phyloP scores from a whole-genome alignment of 2,888 invertebrate species.

The Malachius bipustulatus region DNA sequence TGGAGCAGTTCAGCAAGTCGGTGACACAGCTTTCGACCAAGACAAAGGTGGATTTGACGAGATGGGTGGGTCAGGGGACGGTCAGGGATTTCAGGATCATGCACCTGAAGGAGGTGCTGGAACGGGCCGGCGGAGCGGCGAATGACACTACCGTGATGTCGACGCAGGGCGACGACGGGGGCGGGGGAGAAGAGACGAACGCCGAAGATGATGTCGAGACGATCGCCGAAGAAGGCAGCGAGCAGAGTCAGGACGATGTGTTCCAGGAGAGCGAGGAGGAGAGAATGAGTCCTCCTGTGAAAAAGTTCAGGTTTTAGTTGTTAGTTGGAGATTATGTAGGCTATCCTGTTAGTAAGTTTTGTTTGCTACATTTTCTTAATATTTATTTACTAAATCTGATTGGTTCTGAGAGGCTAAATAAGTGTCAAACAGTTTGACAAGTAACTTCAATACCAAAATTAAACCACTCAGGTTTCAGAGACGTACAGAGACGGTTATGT shows the following conservation, averaged over 20 bases:
- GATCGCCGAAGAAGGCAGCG: conserved; percentile 5
- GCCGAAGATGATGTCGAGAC: conserved; percentile 11
- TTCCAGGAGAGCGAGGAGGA: conserved; percentile 9
- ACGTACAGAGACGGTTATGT: too few species aligned
- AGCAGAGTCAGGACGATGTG: conserved; percentile 4
- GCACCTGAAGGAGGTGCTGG: conserved; percentile 43
- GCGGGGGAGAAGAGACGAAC: conserved; percentile 8
- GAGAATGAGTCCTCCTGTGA: conserved; percentile 17
- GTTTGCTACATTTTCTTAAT: too few species aligned
- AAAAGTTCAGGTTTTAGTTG: too few species aligned
- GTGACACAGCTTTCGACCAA: conserved; percentile 48
- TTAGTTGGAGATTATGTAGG: too few species aligned
- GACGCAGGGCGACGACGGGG: too few species aligned
- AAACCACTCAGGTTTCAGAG: too few species aligned
- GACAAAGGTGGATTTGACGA: conserved; percentile 43
- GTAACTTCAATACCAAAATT: too few species aligned
- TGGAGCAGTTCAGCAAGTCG: conserved; percentile 50
- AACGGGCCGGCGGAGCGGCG: conserved; percentile 23
- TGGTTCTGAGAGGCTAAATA: too few species aligned
- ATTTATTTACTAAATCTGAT: too few species aligned
- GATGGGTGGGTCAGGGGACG: conserved; percentile 48
- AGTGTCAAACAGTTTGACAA: too few species aligned
- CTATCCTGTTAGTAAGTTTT: too few species aligned
- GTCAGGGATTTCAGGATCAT: conserved; percentile 50
- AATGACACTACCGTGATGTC: conserved; percentile 10